Evolutionary conservation across 1,140 invertebrate species (phyloP), one percentile per base, ranked within the genome.

Genomic region (Armadillidium nasatum): DNA sequence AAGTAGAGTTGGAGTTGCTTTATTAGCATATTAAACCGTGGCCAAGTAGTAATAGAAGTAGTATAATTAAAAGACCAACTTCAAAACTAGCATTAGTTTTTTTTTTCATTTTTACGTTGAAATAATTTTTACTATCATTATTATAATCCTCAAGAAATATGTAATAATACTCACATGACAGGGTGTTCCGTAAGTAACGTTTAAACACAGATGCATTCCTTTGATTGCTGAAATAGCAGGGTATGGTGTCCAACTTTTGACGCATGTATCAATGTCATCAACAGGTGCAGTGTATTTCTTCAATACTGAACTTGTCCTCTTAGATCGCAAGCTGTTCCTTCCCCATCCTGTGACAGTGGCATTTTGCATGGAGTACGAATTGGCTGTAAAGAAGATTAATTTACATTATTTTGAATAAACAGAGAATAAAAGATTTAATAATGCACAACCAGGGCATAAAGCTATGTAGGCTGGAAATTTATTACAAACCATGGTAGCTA

Each of bases 171-270:
- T 76, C 44, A 76, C 75, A 15, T 76, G 75, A 33, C 75, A 76
- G 10, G 75, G 75, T n/a, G 88, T 88, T 87, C 88, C 89, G 43
- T 87, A 88, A 19, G 88, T 88, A 15, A 88, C 87, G 77, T 88
- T 85, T 21, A 84, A 87, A 6, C 75, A 76, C 7, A 76, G 46
- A n/a, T 76, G 73, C 60, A 85, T 79, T 9, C 86, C 84, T 78
- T 83, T 80, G 70, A 83, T 83, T 21, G 69, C 81, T 71, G 83
- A 68, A 44, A 84, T 80, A 69, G 77, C 79, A 45, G 83, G 85
- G 33, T 82, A 82, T 54, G 86, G 83, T 77, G 90, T 80, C 72
- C 70, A 71, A 13, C 76, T 74, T 66, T 78, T 44, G 77, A 82
- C 21, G 77, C 82, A 70, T 79, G 77, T 21, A 76, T 44, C n/a